Evolutionary conservation across 2,797 vertebrate genomes (phyloP).

Genomic region (Coranthus polyacanthus): DNA sequence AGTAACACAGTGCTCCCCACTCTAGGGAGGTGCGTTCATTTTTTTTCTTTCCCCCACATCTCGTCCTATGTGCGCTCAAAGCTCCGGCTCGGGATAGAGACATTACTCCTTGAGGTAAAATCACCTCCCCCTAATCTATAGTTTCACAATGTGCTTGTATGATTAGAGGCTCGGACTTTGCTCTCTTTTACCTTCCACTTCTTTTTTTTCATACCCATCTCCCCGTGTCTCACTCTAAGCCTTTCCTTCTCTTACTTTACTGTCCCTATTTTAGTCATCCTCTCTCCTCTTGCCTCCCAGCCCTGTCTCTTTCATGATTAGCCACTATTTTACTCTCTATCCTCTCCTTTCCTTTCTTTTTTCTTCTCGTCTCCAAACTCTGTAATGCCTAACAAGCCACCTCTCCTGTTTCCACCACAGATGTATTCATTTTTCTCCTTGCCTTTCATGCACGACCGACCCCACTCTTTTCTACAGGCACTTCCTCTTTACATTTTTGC

Average conservation of each 20-base stretch:
- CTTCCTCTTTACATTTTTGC: slow-evolving; percentile 51
- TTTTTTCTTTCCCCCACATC: slow-evolving; percentile 60
- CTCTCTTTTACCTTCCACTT: slow-evolving; percentile 40
- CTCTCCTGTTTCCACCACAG: slow-evolving; percentile 67
- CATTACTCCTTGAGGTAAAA: slow-evolving; percentile 60
- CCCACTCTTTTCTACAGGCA: slow-evolving; percentile 57
- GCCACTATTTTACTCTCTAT: slow-evolving; percentile 49
- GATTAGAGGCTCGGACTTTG: slow-evolving; percentile 55
- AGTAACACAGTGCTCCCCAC: slow-evolving; percentile 80
- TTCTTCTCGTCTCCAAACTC: slow-evolving; percentile 61
- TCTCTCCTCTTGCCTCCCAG: slow-evolving; percentile 54
- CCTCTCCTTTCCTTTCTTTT: slow-evolving; percentile 37
- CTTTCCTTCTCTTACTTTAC: slow-evolving; percentile 27
- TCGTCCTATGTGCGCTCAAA: slow-evolving; percentile 68
- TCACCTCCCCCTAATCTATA: slow-evolving; percentile 62
- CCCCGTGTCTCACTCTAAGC: slow-evolving; percentile 29
- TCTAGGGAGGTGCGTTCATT: slow-evolving; percentile 76
- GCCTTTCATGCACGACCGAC: slow-evolving; percentile 61
- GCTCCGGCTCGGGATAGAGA: slow-evolving; percentile 64
- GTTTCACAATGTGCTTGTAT: slow-evolving; percentile 41
- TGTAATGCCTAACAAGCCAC: slow-evolving; percentile 58
- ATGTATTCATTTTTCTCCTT: slow-evolving; percentile 67
- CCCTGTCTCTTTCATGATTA: slow-evolving; percentile 54
- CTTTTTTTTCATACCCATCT: slow-evolving; percentile 29
- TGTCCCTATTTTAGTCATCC: slow-evolving; percentile 54